These are phyloP conservation scores for Microcaecilia unicolor DNA, from an alignment of 2,797 vertebrate genomes.

Conservation along the genomic window DNA sequence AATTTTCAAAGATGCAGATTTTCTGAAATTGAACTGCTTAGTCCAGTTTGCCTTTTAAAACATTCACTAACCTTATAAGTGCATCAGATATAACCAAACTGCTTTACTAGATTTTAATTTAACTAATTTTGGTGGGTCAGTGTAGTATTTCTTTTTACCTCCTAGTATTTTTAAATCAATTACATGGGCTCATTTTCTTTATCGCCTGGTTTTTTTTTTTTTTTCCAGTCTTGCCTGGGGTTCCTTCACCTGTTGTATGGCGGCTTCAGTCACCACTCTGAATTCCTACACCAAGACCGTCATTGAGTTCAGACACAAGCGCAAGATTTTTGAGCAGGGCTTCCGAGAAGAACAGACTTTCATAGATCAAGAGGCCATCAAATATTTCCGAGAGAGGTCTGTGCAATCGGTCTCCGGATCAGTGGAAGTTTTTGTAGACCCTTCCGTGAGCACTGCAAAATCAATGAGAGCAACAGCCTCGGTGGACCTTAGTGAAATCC, in stretches of 20 bases:
- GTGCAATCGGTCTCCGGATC: slow-evolving; percentile 60
- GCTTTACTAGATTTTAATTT: too few relatives aligned
- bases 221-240: slow-evolving; percentile 84
- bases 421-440: slow-evolving; percentile 49
- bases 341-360: slow-evolving; percentile 83
- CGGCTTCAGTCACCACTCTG: slow-evolving; percentile 90
- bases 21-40: too few relatives aligned
- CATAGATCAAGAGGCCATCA: slow-evolving; percentile 81
- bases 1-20: too few relatives aligned
- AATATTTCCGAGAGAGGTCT: slow-evolving; percentile 82
- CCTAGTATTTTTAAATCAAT: too few relatives aligned
- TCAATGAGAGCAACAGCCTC: slow-evolving; percentile 34
- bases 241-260: slow-evolving; percentile 95
- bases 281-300: slow-evolving; percentile 97
- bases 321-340: slow-evolving; percentile 86
- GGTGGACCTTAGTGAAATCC: slow-evolving; percentile 51
- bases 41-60: too few relatives aligned
- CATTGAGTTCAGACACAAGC: slow-evolving; percentile 90
- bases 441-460: slow-evolving; percentile 45
- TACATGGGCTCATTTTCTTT: slow-evolving; percentile 21
- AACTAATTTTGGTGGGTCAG: too few relatives aligned
- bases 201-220: slow-evolving; percentile 36
- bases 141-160: too few relatives aligned
- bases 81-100: too few relatives aligned
- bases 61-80: too few relatives aligned